Percentiles rank a stretch among this genome's conserved stretches.
These are phyloP conservation scores for Drosophila pegasa DNA, from an alignment of 2,888 invertebrate species.

Conservation along the genomic window DNA sequence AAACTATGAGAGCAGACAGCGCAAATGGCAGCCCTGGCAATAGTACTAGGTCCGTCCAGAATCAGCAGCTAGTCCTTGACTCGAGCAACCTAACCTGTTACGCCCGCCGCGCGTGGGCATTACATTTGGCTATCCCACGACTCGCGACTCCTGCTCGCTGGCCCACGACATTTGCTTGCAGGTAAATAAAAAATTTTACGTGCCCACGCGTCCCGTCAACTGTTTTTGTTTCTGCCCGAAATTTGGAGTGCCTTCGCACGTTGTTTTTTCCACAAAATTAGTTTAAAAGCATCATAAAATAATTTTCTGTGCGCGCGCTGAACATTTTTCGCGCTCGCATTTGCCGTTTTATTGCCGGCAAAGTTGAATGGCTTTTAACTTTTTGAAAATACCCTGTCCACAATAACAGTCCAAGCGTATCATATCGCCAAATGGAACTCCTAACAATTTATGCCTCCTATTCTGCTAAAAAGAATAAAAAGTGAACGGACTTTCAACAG, in stretches of 20 bases:
- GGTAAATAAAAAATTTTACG: constrained; percentile 66
- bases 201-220: constrained; percentile 65
- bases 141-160: constrained; percentile 37
- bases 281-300: constrained; percentile 80
- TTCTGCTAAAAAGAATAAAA: neutral
- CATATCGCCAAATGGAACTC: neutral
- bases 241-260: constrained; percentile 50
- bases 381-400: constrained; percentile 35
- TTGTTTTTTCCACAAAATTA: constrained; percentile 75
- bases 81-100: constrained; percentile 48
- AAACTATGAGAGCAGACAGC: constrained; percentile 27
- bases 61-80: constrained; percentile 15
- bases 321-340: constrained; percentile 62
- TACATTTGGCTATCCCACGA: constrained; percentile 39
- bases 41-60: constrained; percentile 9
- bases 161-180: constrained; percentile 37
- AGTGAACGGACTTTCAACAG: neutral
- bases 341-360: constrained; percentile 65
- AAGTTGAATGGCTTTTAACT: constrained; percentile 72
- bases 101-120: constrained; percentile 48
- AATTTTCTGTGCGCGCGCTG: constrained; percentile 67
- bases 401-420: neutral
- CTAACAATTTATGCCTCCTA: neutral
- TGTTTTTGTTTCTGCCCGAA: constrained; percentile 42
- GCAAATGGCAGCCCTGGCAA: constrained; percentile 1